Base-by-base conservation (phyloP, 2,113 vertebrate genomes). In the Oreochromis aureus region DNA sequence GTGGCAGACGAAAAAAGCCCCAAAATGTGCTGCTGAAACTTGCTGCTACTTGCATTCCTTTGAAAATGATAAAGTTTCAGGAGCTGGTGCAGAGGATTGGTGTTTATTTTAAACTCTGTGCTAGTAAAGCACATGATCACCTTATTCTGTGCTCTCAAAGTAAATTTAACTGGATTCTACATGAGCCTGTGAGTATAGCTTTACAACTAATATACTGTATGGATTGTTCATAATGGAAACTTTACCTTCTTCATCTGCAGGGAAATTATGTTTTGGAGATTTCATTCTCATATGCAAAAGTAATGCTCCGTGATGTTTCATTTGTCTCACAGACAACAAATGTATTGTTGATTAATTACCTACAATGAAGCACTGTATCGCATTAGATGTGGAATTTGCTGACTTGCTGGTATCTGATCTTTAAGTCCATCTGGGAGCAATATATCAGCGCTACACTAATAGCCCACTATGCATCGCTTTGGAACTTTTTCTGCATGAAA, bases 401-500 rank as follows among this genome's bases (percentile, higher is more conserved):
- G 59, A 63, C 9, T 36, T 56, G 19, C 27, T 4, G 54, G 36
- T 81, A 63, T 81, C 73, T 59, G 19, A 87, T 78, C 12, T 80
- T 48, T 55, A 22, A 85, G 55, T 83, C 44, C 8, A 13, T 85
- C 48, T 76, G 27, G 30, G 78, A 78, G 34, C n/a, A 51, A 59
- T 69, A 32, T 61, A 83, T 85, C 63, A 82, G 59, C 51, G 41
- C 11, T 79, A 63, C n/a, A 32, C 58, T 84, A 53, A 86, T 36
- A 61, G 27, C 73, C 27, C 24, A 51, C 39, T 66, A 8, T 58
- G 24, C 44, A 81, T 80, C 7, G n/a, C 55, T 78, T 59, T 86
- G 55, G 82, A 84, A 73, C 36, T 55, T 86, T 84, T 48, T 84
- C 44, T 73, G 66, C 89, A 87, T 89, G 18, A 79, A 86, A 89